A percentile compares a stretch with the other conserved stretches of the same genome.
Conservation (phyloP, 2,797 vertebrate species). For the Tamandua tetradactyla region DNA sequence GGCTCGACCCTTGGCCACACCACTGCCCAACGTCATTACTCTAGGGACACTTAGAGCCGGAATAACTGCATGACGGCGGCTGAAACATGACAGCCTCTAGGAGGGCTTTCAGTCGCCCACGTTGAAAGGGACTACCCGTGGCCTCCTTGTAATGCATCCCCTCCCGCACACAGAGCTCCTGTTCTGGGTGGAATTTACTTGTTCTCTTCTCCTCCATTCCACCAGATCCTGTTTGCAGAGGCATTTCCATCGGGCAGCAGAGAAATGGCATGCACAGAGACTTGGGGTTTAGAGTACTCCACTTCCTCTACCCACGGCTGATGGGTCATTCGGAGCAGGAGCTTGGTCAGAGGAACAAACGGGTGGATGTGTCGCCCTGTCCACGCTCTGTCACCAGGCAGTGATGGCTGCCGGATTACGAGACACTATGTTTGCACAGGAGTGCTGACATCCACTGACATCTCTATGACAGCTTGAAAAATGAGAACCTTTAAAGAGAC, state of each 20-base stretch:
- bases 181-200: neutral
- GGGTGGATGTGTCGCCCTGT: rapidly evolving
- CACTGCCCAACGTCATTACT: rapidly evolving
- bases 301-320: neutral
- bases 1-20: rapidly evolving
- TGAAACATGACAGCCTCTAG: neutral
- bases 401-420: rapidly evolving
- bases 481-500: neutral
- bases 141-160: neutral
- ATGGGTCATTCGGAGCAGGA: neutral
- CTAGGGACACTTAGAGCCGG: neutral
- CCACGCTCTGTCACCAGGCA: neutral
- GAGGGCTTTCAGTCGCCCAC: neutral
- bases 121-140: neutral
- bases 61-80: rapidly evolving
- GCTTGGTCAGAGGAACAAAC: neutral
- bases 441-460: neutral
- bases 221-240: too few relatives aligned
- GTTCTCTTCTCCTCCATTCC: neutral
- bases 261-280: rapidly evolving
- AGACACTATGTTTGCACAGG: rapidly evolving
- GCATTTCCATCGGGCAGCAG: too few relatives aligned
- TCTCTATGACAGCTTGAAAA: neutral
- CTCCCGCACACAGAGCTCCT: neutral
- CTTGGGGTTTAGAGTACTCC: neutral